These are phyloP conservation scores for Hyles vespertilio DNA, from an alignment of 1,140 invertebrate species.

Conservation along the genomic window DNA sequence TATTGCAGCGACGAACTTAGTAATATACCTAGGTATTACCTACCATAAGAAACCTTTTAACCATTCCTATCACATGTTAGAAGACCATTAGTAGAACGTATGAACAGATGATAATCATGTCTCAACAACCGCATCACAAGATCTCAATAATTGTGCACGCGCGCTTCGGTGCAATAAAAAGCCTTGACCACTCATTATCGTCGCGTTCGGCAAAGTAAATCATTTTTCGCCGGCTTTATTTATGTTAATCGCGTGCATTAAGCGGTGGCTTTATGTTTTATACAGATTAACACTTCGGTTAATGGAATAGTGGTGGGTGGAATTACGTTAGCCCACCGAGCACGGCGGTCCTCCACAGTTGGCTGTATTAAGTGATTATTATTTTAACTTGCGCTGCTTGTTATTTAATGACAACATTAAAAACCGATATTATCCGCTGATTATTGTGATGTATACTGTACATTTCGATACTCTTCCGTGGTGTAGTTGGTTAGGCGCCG, in stretches of 20 bases:
- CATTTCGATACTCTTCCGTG: no score
- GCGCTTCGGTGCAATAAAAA: neutral
- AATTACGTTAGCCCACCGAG: conserved; percentile 23
- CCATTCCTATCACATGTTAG: no score
- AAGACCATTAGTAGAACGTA: no score
- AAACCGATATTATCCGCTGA: no score
- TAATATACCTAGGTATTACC: no score
- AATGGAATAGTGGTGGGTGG: conserved; percentile 39
- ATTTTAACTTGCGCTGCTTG: no score
- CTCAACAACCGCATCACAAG: conserved; percentile 11
- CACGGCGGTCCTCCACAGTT: neutral
- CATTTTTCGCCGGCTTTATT: conserved; percentile 37
- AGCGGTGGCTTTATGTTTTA: conserved; percentile 43
- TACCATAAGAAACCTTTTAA: no score
- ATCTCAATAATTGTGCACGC: conserved; percentile 1
- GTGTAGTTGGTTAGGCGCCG: no score
- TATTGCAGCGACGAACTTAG: no score
- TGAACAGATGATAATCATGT: no score
- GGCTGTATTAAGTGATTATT: conserved; percentile 5
- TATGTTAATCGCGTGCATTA: conserved; percentile 43
- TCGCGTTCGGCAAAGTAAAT: conserved; percentile 20
- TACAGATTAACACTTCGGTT: conserved; percentile 53
- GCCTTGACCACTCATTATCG: conserved; percentile 3
- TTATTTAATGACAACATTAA: no score
- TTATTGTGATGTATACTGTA: no score